phyloP scores from a whole-genome alignment of 2,888 invertebrate species.

The Tridacna crocea region DNA sequence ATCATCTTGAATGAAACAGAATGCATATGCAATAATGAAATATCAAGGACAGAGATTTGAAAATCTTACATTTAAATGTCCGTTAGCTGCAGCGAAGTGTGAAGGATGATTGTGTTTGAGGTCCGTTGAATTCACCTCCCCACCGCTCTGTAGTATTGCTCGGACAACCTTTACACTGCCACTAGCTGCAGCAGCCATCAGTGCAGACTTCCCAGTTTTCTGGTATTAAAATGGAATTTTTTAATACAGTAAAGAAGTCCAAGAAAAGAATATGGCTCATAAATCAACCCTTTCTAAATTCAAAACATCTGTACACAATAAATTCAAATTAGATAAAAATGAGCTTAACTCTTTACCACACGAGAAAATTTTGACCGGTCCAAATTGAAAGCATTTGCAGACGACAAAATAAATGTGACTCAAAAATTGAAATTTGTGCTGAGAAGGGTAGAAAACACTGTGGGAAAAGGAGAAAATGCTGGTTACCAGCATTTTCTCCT shows the following conservation, averaged over 20 bases:
- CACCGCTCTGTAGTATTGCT: constrained; percentile 80
- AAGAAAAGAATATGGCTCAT: not conserved
- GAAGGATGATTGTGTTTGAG: constrained; percentile 79
- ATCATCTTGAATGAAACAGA: no score
- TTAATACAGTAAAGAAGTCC: not conserved
- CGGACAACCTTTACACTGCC: constrained; percentile 82
- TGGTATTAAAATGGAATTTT: constrained; percentile 48
- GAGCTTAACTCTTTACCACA: no score
- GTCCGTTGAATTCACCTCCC: constrained; percentile 76
- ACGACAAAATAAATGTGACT: no score
- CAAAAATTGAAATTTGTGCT: no score
- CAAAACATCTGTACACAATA: no score
- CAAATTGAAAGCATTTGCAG: no score
- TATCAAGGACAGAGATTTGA: no score
- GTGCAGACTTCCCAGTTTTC: constrained; percentile 81
- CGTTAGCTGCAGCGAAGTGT: constrained; percentile 83
- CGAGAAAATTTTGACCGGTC: no score
- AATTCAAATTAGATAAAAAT: no score
- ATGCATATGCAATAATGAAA: no score
- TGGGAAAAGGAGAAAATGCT: not conserved
- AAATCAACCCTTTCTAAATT: no score
- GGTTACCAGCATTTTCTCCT: not conserved
- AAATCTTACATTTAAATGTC: constrained; percentile 73
- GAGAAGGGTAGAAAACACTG: no score
- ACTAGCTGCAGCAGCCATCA: constrained; percentile 83